Percentiles rank a stretch among this genome's conserved stretches.
phyloP scores from a whole-genome alignment of 1,140 invertebrate species.

The Aricia agestis region DNA sequence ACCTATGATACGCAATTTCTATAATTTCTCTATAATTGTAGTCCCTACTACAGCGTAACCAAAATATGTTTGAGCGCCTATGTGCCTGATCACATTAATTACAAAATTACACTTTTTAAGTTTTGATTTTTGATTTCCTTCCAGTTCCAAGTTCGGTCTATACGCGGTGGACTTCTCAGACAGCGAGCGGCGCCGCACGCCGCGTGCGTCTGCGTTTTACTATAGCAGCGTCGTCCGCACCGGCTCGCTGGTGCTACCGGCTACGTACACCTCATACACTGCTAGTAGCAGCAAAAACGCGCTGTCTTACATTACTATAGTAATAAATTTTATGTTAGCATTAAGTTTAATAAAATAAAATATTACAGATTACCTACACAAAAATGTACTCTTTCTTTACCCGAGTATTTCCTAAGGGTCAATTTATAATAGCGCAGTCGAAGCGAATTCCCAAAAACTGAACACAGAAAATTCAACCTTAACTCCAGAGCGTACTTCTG shows the following conservation, averaged over 20 bases:
- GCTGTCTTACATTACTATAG: not conserved
- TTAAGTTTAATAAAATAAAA: not conserved
- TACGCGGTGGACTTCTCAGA: constrained; percentile 82
- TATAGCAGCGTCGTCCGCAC: constrained; percentile 31
- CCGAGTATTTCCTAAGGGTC: too few relatives aligned
- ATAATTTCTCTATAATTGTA: too few relatives aligned
- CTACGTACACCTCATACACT: not conserved
- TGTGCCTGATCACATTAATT: too few relatives aligned
- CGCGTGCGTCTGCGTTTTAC: constrained; percentile 78
- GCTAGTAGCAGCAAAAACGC: not conserved
- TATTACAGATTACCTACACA: too few relatives aligned
- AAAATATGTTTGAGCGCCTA: too few relatives aligned
- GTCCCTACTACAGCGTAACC: too few relatives aligned
- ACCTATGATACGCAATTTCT: too few relatives aligned
- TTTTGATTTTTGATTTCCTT: constrained; percentile 29
- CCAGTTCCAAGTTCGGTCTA: constrained; percentile 81
- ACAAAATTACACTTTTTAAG: constrained; percentile 32
- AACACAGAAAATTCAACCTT: too few relatives aligned
- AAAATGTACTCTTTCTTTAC: too few relatives aligned
- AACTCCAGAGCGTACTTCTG: too few relatives aligned
- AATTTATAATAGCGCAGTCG: too few relatives aligned
- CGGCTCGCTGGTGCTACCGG: not conserved
- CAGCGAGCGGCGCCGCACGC: constrained; percentile 77
- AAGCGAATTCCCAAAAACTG: too few relatives aligned
- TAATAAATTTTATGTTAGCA: not conserved